Percentiles rank a stretch among this genome's conserved stretches.
These are phyloP conservation scores for Lamellibrachia luymesi DNA, from an alignment of 1,140 invertebrate species.

Conservation along the genomic window DNA sequence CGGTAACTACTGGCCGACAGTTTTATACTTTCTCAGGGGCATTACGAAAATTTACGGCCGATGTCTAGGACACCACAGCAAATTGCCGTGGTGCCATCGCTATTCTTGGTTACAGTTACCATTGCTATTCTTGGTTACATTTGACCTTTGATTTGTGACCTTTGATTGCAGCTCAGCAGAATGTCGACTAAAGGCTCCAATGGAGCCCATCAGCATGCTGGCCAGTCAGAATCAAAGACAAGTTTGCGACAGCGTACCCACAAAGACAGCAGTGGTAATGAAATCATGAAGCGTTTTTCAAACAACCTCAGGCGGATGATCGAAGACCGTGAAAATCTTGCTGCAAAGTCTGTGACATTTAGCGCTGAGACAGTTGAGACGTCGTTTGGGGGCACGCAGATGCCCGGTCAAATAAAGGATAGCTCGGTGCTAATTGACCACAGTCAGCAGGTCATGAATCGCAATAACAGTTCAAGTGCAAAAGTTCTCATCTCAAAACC, in stretches of 20 bases:
- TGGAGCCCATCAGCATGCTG: neutral
- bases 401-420: slow-evolving; percentile 41
- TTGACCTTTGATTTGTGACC: neutral
- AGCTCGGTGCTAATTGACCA: slow-evolving; percentile 31
- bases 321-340: slow-evolving; percentile 2
- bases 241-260: neutral
- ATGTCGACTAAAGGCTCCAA: neutral
- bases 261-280: slow-evolving; percentile 4
- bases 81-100: no score
- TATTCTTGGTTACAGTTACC: no score
- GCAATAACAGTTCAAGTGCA: slow-evolving; percentile 19
- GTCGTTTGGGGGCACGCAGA: slow-evolving; percentile 51
- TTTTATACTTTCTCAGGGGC: no score
- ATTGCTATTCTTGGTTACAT: neutral
- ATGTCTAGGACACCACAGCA: no score
- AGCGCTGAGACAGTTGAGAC: slow-evolving; percentile 47
- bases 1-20: no score
- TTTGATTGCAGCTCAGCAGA: neutral
- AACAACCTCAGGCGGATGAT: neutral
- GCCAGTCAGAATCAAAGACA: neutral
- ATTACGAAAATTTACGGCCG: no score
- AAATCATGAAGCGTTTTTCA: slow-evolving; percentile 7
- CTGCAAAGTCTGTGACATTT: slow-evolving; percentile 37
- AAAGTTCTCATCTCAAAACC: neutral
- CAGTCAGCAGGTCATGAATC: slow-evolving; percentile 18